Conservation (phyloP, 2,888 invertebrate species). For the Patella pellucida region DNA sequence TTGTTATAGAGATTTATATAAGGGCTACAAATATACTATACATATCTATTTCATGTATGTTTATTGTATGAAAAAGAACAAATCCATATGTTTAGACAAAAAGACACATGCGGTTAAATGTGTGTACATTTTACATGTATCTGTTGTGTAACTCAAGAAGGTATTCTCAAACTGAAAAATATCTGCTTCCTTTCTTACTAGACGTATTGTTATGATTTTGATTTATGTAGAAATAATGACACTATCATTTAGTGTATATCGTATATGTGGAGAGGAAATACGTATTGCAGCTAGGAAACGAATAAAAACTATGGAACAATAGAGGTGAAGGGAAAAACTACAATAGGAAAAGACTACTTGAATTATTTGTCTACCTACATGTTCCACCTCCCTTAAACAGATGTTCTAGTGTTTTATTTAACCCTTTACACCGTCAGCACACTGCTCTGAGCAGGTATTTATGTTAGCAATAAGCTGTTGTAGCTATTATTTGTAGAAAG, state of each 20-base stretch:
- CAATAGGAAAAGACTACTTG: conserved; percentile 5
- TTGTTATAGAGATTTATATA: too few species aligned
- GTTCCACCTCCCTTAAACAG: neutral
- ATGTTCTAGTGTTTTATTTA: neutral
- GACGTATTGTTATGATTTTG: neutral
- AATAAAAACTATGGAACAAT: conserved; percentile 5
- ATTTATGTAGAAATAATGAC: conserved; percentile 9
- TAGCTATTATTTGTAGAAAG: too few species aligned
- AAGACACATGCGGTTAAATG: too few species aligned
- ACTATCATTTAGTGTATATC: neutral
- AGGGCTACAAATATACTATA: too few species aligned
- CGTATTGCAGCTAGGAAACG: neutral
- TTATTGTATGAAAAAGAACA: too few species aligned
- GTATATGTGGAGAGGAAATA: conserved; percentile 1
- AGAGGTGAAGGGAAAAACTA: neutral
- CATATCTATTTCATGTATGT: too few species aligned
- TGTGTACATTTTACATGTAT: too few species aligned
- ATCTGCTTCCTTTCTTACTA: neutral
- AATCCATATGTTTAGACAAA: too few species aligned
- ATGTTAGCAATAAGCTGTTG: too few species aligned
- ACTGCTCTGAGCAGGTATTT: too few species aligned
- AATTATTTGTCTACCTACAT: neutral
- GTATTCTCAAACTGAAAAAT: conserved; percentile 1
- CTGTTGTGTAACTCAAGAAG: neutral
- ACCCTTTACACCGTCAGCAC: too few species aligned